Evolutionary conservation across 2,113 vertebrate species (phyloP).

Genomic region (Marmota monax): DNA sequence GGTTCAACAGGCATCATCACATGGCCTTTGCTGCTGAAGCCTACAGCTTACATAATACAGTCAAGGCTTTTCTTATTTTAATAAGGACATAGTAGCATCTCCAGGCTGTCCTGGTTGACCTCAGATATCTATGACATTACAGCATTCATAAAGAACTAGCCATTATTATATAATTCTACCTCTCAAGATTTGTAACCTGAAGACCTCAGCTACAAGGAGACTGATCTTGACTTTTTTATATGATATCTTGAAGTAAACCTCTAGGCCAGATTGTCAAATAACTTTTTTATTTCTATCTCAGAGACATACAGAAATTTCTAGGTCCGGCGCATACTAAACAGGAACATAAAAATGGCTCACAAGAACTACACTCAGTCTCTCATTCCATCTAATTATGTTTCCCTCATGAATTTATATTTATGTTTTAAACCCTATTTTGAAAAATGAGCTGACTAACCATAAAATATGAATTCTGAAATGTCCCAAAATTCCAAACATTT

Average conservation of each 20-base stretch:
- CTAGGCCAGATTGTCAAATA: neutral
- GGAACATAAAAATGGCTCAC: neutral
- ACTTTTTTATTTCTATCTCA: neutral
- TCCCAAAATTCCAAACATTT: neutral
- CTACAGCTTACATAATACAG: neutral
- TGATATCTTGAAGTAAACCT: neutral
- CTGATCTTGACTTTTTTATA: neutral
- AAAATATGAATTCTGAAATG: neutral
- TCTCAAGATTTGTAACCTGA: neutral
- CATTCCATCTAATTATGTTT: neutral
- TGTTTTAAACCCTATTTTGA: neutral
- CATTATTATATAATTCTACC: neutral
- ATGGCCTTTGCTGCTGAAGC: neutral
- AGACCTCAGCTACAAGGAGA: neutral
- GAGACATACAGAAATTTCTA: neutral
- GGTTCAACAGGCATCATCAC: neutral
- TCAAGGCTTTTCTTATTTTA: neutral
- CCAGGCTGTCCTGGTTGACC: neutral
- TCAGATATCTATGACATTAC: neutral
- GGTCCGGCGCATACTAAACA: neutral
- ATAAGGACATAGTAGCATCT: neutral
- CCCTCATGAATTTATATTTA: neutral
- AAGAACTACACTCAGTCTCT: neutral
- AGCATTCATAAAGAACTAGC: neutral
- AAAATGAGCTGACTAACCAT: neutral